Conservation (phyloP, 2,113 vertebrate genomes). For the Columba livia region DNA sequence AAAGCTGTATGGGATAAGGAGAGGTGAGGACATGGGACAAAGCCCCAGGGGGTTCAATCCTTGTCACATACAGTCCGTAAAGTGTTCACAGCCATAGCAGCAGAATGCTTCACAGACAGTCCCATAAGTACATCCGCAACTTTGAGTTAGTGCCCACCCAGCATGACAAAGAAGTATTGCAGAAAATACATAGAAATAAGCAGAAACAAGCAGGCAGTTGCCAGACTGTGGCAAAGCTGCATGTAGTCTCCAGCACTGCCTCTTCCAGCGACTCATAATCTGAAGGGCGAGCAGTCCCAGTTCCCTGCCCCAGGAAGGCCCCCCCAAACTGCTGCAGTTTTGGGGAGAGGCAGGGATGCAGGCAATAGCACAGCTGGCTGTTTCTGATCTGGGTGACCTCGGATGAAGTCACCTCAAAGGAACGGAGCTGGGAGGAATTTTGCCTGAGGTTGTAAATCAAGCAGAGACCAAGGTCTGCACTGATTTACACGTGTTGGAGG, state of each 20-base stretch:
- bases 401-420: not conserved
- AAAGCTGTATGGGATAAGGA: not conserved
- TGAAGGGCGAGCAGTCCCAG: not conserved
- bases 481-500: rapidly evolving
- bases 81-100: rapidly evolving
- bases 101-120: not conserved
- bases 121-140: rapidly evolving
- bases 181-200: not conserved
- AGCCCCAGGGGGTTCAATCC: not conserved
- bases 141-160: not conserved
- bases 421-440: not conserved
- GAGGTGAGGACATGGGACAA: not conserved
- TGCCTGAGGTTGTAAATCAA: not conserved
- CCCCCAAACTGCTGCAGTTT: rapidly evolving
- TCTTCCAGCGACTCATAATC: not conserved
- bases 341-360: not conserved
- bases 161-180: not conserved
- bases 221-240: not conserved
- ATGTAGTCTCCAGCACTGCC: not conserved
- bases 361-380: not conserved
- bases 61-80: not conserved
- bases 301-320: not conserved
- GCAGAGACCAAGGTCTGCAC: not conserved
- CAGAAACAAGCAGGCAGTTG: not conserved
- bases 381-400: not conserved